Conservation (phyloP, 2,888 invertebrate species). For the Eulithis testata region DNA sequence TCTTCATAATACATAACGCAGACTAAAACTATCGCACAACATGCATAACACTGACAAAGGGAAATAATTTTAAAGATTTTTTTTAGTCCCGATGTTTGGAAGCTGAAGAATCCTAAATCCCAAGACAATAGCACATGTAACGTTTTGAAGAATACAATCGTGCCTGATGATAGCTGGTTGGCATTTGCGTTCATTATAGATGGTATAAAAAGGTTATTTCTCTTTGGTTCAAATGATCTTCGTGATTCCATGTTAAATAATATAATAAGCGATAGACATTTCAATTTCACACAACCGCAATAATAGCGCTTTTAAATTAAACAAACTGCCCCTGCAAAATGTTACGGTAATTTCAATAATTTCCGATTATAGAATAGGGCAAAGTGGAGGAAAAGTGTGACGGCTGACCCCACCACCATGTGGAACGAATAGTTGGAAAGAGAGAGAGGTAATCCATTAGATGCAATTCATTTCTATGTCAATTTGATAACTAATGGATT, state of each 20-base stretch:
- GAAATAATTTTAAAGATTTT: slow-evolving; percentile 5
- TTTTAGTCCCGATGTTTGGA: slow-evolving; percentile 1
- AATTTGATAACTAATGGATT: not conserved
- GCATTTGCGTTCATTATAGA: not conserved
- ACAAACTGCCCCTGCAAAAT: too few relatives aligned
- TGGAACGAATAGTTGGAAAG: too few relatives aligned
- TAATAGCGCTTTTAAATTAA: too few relatives aligned
- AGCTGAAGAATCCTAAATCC: slow-evolving; percentile 8
- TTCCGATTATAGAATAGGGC: too few relatives aligned
- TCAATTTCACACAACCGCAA: too few relatives aligned
- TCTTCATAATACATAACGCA: not conserved
- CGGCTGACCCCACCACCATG: too few relatives aligned
- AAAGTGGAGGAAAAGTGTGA: too few relatives aligned
- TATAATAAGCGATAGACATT: too few relatives aligned
- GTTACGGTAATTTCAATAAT: too few relatives aligned
- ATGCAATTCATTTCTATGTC: not conserved
- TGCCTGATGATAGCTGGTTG: not conserved
- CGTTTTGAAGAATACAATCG: slow-evolving; percentile 1
- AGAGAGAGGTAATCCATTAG: not conserved
- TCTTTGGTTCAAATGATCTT: not conserved
- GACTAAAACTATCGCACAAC: not conserved
- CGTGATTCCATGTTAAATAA: not conserved
- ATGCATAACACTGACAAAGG: not conserved
- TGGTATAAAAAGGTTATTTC: not conserved
- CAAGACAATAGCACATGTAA: not conserved